phyloP scores from a whole-genome alignment of 1,140 invertebrate species.

The Schlechtendalia chinensis region DNA sequence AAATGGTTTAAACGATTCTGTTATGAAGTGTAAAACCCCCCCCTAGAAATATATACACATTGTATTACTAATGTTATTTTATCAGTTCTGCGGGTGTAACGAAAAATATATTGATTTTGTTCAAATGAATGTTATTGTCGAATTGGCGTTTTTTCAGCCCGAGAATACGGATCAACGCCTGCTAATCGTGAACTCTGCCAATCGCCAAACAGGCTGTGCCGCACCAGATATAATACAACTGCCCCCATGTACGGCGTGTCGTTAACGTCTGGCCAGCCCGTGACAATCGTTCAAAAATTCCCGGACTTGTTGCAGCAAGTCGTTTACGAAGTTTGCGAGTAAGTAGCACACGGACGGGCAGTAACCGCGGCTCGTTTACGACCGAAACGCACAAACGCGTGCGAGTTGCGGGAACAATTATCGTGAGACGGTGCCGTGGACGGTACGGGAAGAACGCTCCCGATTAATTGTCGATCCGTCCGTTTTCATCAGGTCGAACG shows the following conservation, averaged over 20 bases:
- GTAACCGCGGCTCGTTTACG: too few relatives aligned
- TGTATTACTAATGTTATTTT: too few relatives aligned
- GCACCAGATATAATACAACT: constrained; percentile 86
- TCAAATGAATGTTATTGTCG: too few relatives aligned
- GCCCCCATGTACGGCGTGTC: constrained; percentile 91
- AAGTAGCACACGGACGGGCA: too few relatives aligned
- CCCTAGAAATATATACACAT: too few relatives aligned
- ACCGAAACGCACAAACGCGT: too few relatives aligned
- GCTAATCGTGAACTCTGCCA: constrained; percentile 54
- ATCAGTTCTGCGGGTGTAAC: too few relatives aligned
- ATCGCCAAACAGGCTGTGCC: constrained; percentile 73
- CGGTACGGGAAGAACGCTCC: too few relatives aligned
- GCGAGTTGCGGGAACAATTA: too few relatives aligned
- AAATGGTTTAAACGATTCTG: background rate
- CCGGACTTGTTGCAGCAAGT: constrained; percentile 91
- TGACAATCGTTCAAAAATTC: constrained; percentile 92
- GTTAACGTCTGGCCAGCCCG: constrained; percentile 84
- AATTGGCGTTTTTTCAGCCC: background rate
- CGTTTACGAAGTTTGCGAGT: constrained; percentile 84
- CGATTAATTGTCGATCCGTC: too few relatives aligned
- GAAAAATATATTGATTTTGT: background rate
- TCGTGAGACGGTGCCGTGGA: too few relatives aligned
- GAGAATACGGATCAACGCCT: constrained; percentile 57
- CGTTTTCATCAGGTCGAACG: constrained; percentile 60
- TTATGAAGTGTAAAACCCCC: too few relatives aligned